Conservation (phyloP, 2,113 vertebrate species). For the Syngnathus floridae region DNA sequence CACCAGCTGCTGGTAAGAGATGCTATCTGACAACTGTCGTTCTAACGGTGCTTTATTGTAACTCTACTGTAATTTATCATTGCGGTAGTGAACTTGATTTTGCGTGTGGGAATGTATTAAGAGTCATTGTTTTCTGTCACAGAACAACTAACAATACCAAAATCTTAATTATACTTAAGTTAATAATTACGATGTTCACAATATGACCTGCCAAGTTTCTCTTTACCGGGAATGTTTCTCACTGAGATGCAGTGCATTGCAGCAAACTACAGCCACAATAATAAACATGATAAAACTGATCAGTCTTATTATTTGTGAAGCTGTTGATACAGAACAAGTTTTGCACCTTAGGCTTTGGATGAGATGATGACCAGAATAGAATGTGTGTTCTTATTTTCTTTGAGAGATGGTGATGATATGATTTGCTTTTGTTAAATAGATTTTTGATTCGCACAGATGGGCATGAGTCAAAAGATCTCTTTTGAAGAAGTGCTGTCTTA, state of each 20-base stretch:
- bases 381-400: background rate
- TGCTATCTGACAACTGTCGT: background rate
- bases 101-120: background rate
- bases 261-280: background rate
- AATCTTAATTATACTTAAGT: background rate
- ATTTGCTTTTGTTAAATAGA: conserved; percentile 65
- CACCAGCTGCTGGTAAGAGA: background rate
- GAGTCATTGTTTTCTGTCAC: background rate
- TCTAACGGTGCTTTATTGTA: background rate
- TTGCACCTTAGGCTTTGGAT: background rate
- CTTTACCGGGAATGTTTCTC: background rate
- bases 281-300: background rate
- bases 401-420: conserved; percentile 48
- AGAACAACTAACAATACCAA: background rate
- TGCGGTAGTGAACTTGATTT: background rate
- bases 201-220: background rate
- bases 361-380: background rate
- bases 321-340: background rate
- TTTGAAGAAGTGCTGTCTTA: conserved; percentile 50
- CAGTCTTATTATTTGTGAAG: background rate
- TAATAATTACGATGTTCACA: background rate
- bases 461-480: conserved; percentile 77
- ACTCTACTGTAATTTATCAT: background rate
- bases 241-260: background rate
- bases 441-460: conserved; percentile 72